Percentiles rank a stretch among this genome's conserved stretches.
Evolutionary conservation across 2,888 invertebrate species (phyloP).

Genomic region (Perdita meconis): DNA sequence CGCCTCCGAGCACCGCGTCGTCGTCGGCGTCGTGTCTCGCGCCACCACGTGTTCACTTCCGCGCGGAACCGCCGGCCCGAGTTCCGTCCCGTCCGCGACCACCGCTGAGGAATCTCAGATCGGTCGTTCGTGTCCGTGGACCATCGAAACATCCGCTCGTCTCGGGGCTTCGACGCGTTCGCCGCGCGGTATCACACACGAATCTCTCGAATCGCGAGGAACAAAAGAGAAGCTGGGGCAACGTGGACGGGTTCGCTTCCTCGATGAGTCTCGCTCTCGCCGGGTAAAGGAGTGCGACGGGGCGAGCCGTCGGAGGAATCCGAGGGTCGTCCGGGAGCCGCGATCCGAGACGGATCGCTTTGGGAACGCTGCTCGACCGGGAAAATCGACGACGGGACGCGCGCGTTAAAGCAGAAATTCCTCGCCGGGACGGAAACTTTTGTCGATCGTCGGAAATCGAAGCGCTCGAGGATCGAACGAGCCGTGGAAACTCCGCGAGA

Average conservation of each 20-base stretch:
- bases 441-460: background rate
- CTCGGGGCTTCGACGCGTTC: background rate
- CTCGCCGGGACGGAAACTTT: background rate
- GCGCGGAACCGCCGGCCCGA: slow-evolving; percentile 57
- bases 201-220: background rate
- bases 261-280: slow-evolving; percentile 22
- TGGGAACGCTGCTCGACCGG: background rate
- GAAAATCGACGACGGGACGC: background rate
- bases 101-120: slow-evolving; percentile 26
- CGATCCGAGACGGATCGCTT: background rate
- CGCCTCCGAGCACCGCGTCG: slow-evolving; percentile 62
- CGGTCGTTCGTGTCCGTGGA: slow-evolving; percentile 14
- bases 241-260: slow-evolving; percentile 8
- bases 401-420: background rate
- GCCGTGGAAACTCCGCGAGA: background rate
- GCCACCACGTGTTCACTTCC: slow-evolving; percentile 70
- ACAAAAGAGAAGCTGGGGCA: slow-evolving; percentile 11
- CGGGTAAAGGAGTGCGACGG: background rate
- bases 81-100: slow-evolving; percentile 40
- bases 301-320: background rate
- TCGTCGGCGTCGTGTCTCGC: slow-evolving; percentile 57
- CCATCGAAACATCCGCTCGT: background rate
- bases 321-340: background rate
- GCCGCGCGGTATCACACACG: slow-evolving; percentile 12
- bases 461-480: background rate